A percentile compares a stretch with the other conserved stretches of the same genome.
phyloP scores from a whole-genome alignment of 2,113 vertebrate species.

The Cyanocitta stelleri region DNA sequence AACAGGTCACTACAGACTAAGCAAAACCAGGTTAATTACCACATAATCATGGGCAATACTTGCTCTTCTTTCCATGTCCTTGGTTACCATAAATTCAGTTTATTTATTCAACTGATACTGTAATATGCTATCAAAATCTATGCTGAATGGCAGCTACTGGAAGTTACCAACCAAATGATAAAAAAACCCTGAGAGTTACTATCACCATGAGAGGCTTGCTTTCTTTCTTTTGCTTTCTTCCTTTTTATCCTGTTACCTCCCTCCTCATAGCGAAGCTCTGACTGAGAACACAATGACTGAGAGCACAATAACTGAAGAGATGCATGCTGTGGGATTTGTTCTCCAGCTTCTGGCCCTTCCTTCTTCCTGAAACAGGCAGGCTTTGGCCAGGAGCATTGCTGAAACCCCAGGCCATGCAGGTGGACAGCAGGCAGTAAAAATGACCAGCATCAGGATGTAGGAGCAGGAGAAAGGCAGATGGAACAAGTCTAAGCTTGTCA shows the following conservation, averaged over 20 bases:
- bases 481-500: background rate
- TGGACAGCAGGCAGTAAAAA: background rate
- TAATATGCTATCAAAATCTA: background rate
- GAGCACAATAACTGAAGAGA: background rate
- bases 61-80: background rate
- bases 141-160: background rate
- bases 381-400: background rate
- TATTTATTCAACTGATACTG: background rate
- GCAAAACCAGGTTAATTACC: background rate
- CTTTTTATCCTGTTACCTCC: background rate
- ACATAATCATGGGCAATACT: background rate
- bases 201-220: background rate
- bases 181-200: background rate
- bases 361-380: background rate
- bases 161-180: background rate
- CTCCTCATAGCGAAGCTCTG: background rate
- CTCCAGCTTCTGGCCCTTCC: background rate
- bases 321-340: background rate
- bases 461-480: background rate
- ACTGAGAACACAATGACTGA: accelerated
- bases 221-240: background rate
- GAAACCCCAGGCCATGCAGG: background rate
- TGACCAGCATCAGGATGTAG: background rate
- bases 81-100: background rate
- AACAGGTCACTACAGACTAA: background rate